A percentile compares a stretch with the other conserved stretches of the same genome.
phyloP scores from a whole-genome alignment of 2,888 invertebrate species.

The Oxystoma pomonae region DNA sequence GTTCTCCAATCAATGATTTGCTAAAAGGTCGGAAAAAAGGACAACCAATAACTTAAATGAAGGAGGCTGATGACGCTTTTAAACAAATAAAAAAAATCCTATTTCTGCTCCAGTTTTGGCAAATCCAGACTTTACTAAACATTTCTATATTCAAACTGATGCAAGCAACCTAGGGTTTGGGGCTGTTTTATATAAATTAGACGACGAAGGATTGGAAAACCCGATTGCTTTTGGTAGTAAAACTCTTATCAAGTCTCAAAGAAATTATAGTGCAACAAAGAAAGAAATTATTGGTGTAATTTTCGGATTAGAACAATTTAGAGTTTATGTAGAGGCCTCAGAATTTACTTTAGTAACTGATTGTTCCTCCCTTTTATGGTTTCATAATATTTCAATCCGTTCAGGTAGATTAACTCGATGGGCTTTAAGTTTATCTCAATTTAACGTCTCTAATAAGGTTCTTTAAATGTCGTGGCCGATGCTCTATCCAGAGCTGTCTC shows the following conservation, averaged over 20 bases:
- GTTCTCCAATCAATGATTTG: slow-evolving; percentile 19
- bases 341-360: background rate
- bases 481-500: background rate
- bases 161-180: slow-evolving; percentile 32
- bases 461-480: slow-evolving; percentile 19
- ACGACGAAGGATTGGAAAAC: slow-evolving; percentile 17
- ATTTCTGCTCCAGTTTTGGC: slow-evolving; percentile 26
- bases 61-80: slow-evolving; percentile 17
- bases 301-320: slow-evolving; percentile 11
- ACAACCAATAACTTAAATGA: slow-evolving; percentile 18
- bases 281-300: slow-evolving; percentile 9
- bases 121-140: slow-evolving; percentile 25
- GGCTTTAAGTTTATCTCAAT: background rate
- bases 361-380: slow-evolving; percentile 10
- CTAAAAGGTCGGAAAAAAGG: slow-evolving; percentile 23
- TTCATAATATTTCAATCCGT: background rate
- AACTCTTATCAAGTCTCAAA: slow-evolving; percentile 7
- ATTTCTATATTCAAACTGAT: slow-evolving; percentile 29
- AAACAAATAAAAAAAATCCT: slow-evolving; percentile 19
- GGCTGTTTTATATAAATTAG: slow-evolving; percentile 26
- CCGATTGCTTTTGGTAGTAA: slow-evolving; percentile 16
- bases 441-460: background rate
- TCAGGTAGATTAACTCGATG: background rate
- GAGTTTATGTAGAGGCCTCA: slow-evolving; percentile 7
- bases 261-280: slow-evolving; percentile 12